These are phyloP conservation scores for Heliothis subflexa DNA, from an alignment of 1,140 invertebrate genomes.

Conservation along the genomic window DNA sequence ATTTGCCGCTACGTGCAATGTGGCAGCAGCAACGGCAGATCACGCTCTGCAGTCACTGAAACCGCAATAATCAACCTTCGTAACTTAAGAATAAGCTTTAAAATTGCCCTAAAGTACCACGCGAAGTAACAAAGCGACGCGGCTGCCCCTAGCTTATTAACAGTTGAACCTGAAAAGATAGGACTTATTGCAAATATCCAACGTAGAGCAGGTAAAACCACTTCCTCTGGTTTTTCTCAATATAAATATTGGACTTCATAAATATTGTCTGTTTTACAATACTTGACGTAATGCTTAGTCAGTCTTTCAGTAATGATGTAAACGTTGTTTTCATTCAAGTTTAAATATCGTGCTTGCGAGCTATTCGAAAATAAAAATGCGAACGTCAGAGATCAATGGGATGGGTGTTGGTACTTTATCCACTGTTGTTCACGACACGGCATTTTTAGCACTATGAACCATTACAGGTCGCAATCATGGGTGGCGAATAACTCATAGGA, in stretches of 20 bases:
- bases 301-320: constrained; percentile 63
- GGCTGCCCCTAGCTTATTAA: no score
- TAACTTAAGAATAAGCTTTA: no score
- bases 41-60: no score
- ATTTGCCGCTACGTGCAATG: no score
- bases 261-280: background rate
- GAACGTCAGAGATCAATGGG: constrained; percentile 64
- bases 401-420: constrained; percentile 47
- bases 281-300: constrained; percentile 50
- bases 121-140: no score
- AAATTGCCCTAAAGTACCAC: no score
- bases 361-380: constrained; percentile 55
- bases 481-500: no score
- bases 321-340: constrained; percentile 67
- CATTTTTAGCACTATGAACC: background rate
- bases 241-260: background rate
- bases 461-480: background rate
- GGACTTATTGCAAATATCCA: background rate
- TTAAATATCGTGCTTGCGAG: constrained; percentile 56
- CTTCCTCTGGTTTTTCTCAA: no score
- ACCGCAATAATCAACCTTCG: no score
- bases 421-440: constrained; percentile 54
- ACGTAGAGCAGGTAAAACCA: no score
- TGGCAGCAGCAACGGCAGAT: no score
- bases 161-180: no score